Percentiles rank a stretch among this genome's conserved stretches.
phyloP scores from a whole-genome alignment of 2,113 vertebrate genomes.

The Aviceda subcristata region DNA sequence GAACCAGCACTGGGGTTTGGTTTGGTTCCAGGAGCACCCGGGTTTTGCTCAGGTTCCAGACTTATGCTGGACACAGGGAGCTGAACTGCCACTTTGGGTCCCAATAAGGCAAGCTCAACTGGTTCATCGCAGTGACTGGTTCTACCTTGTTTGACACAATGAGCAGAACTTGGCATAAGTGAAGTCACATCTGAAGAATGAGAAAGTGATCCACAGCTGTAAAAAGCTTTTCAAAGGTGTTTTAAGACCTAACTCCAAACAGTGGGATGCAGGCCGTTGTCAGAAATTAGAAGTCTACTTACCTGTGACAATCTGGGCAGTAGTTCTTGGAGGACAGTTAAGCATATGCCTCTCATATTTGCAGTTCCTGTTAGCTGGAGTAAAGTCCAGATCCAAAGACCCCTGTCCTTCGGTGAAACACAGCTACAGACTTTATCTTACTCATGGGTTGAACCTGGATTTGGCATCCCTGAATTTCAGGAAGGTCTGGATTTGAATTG shows the following conservation, averaged over 20 bases:
- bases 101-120: neutral
- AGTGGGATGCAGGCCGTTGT: neutral
- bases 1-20: neutral
- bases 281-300: neutral
- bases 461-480: neutral
- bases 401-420: neutral
- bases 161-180: neutral
- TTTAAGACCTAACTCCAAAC: neutral
- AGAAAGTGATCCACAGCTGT: neutral
- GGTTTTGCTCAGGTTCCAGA: neutral
- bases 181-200: neutral
- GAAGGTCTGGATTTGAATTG: neutral
- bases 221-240: neutral
- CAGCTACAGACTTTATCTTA: neutral
- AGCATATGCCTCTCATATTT: neutral
- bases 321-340: neutral
- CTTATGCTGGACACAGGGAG: neutral
- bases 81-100: neutral
- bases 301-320: neutral
- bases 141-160: neutral
- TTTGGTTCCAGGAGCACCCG: neutral
- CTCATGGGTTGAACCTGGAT: neutral
- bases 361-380: neutral
- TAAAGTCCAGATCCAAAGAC: neutral
- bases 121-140: neutral